phyloP scores from a whole-genome alignment of 2,113 vertebrate genomes.

The Chloropsis cyanopogon region DNA sequence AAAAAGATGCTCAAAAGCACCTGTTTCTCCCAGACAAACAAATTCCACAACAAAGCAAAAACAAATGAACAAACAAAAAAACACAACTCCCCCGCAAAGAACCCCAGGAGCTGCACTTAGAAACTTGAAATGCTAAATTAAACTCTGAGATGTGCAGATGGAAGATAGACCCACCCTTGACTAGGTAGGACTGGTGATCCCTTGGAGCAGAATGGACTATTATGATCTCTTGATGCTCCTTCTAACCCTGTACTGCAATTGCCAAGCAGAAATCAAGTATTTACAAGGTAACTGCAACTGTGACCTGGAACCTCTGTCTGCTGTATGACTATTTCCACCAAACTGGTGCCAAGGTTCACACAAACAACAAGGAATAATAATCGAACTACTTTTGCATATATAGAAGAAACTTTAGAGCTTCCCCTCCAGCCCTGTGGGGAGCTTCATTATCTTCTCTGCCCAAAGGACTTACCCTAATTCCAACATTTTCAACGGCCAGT shows the following conservation, averaged over 20 bases:
- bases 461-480: slow-evolving; percentile 54
- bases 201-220: background rate
- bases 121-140: background rate
- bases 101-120: background rate
- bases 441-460: background rate
- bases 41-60: background rate
- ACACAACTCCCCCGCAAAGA: too few species aligned
- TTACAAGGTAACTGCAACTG: background rate
- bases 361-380: background rate
- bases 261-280: background rate
- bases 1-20: background rate
- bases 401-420: background rate
- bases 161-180: background rate
- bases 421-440: background rate
- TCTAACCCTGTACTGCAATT: background rate
- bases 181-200: background rate
- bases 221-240: background rate
- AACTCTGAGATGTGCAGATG: background rate
- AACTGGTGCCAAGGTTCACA: background rate
- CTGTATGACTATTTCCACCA: background rate
- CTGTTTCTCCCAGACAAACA: background rate
- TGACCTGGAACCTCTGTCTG: background rate
- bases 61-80: background rate
- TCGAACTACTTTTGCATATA: background rate
- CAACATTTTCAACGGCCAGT: background rate